These are phyloP conservation scores for Brachionus plicatilis DNA, from an alignment of 1,140 invertebrate genomes.

Conservation along the genomic window DNA sequence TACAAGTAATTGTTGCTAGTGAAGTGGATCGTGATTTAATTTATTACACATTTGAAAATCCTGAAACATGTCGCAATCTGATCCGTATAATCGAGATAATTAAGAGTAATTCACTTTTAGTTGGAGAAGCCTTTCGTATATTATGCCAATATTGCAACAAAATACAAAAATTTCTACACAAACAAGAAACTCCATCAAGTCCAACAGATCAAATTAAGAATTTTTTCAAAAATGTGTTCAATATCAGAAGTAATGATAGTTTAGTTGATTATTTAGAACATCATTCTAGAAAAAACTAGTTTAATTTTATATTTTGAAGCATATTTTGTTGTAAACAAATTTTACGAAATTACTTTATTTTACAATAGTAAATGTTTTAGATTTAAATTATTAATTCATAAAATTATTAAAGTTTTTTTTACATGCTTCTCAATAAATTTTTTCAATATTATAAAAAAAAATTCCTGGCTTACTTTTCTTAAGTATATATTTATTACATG, in stretches of 20 bases:
- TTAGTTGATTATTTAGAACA: conserved; percentile 15
- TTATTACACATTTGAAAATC: conserved; percentile 35
- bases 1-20: conserved; percentile 29
- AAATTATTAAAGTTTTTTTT: too few species aligned
- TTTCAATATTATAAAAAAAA: too few species aligned
- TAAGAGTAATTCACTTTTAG: neutral
- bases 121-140: neutral
- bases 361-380: too few species aligned
- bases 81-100: neutral
- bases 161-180: neutral
- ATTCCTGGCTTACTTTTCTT: too few species aligned
- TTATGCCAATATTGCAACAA: neutral
- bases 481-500: too few species aligned
- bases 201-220: neutral
- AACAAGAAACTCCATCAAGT: neutral
- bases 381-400: too few species aligned
- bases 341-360: too few species aligned
- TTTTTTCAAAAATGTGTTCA: neutral
- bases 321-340: too few species aligned
- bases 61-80: neutral
- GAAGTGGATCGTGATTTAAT: conserved; percentile 24
- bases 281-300: neutral
- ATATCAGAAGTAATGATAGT: neutral
- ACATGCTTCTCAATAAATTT: too few species aligned
- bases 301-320: too few species aligned